Evolutionary conservation across 2,888 invertebrate genomes (phyloP).

Genomic region (Caenorhabditis sp.): DNA sequence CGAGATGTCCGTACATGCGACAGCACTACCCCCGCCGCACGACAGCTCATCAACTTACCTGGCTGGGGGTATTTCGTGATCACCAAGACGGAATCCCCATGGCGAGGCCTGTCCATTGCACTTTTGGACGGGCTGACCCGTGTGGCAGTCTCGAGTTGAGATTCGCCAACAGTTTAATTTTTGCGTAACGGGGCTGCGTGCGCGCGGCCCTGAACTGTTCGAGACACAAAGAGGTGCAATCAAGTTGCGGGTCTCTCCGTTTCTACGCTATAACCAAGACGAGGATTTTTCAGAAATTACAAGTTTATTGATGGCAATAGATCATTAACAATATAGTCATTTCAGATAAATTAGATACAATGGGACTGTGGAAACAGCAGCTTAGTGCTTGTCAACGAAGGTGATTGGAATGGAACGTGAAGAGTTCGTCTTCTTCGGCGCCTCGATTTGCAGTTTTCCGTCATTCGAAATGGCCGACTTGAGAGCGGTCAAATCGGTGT

Average conservation of each 20-base stretch:
- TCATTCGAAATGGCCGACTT: constrained; percentile 24
- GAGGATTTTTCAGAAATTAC: too few species aligned
- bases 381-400: constrained; percentile 20
- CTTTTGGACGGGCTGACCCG: constrained; percentile 85
- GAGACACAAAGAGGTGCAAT: too few species aligned
- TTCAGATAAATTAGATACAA: too few species aligned
- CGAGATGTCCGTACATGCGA: constrained; percentile 6
- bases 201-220: constrained; percentile 77
- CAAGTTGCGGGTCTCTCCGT: too few species aligned
- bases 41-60: constrained; percentile 84
- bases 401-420: constrained; percentile 36
- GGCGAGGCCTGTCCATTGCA: constrained; percentile 86
- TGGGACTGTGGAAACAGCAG: neutral
- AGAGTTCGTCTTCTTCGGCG: constrained; percentile 4
- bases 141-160: constrained; percentile 85
- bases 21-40: neutral
- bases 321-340: too few species aligned
- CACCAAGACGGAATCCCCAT: constrained; percentile 85
- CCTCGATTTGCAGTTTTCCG: constrained; percentile 19
- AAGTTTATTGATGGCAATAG: too few species aligned
- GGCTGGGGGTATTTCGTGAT: constrained; percentile 86
- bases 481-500: constrained; percentile 14
- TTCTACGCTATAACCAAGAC: too few species aligned
- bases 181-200: constrained; percentile 78
- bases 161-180: constrained; percentile 79